These are phyloP conservation scores for Rhinoraja longicauda DNA, from an alignment of 2,797 vertebrate genomes.

Conservation along the genomic window DNA sequence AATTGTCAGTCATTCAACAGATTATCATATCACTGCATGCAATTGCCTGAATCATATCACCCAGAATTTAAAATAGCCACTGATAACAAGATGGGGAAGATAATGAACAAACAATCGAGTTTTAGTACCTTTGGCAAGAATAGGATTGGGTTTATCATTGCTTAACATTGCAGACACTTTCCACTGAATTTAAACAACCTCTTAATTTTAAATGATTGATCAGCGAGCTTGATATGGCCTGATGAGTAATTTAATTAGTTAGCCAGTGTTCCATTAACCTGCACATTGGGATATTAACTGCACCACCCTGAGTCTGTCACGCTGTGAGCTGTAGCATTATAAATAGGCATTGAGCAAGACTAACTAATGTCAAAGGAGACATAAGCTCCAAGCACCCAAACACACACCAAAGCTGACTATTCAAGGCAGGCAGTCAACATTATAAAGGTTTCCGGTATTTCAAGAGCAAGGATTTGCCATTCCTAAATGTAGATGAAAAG, in stretches of 20 bases:
- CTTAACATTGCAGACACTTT: neutral
- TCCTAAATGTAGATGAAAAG: too few relatives aligned
- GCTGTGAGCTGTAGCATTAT: neutral
- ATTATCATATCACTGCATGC: neutral
- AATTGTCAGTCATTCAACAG: neutral
- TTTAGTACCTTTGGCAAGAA: conserved; percentile 5
- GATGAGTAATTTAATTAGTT: neutral
- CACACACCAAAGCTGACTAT: neutral
- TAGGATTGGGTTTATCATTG: neutral
- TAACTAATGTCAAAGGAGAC: neutral
- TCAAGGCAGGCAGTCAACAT: neutral
- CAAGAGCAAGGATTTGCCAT: too few relatives aligned
- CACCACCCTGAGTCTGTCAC: neutral
- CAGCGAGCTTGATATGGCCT: neutral
- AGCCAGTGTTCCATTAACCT: neutral
- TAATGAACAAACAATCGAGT: neutral
- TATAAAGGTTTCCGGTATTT: too few relatives aligned
- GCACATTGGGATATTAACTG: neutral
- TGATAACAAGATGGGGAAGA: conserved; percentile 8
- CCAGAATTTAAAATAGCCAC: neutral
- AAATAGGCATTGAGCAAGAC: too few relatives aligned
- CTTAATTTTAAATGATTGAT: neutral
- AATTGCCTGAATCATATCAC: neutral
- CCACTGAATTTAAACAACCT: neutral
- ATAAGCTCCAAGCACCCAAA: neutral